Evolutionary conservation across 92 coral and sea anemone species (phyloP).

Genomic region (Blastomussa wellsi): DNA sequence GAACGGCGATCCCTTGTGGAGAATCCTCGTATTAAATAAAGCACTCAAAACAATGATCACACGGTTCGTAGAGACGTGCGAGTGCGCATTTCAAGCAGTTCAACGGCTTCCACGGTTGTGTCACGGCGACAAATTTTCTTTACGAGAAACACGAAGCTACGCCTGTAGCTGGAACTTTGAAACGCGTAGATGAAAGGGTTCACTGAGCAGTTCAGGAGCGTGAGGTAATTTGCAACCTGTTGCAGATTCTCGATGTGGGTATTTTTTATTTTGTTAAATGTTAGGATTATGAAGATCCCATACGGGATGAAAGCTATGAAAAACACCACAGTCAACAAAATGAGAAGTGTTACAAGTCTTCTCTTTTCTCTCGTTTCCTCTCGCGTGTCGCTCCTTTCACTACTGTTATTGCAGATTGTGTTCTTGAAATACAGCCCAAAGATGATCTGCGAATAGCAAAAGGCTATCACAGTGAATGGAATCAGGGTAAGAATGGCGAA

Average conservation of each 20-base stretch:
- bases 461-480: constrained; percentile 57
- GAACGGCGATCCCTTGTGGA: too few relatives aligned
- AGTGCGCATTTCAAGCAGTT: constrained; percentile 10
- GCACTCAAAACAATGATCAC: too few relatives aligned
- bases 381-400: constrained; percentile 16
- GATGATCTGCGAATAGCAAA: constrained; percentile 69
- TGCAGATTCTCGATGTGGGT: background rate
- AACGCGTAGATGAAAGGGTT: constrained; percentile 80
- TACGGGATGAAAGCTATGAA: constrained; percentile 62
- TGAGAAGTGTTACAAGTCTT: constrained; percentile 48
- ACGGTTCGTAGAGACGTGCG: background rate
- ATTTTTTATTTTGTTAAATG: background rate
- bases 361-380: constrained; percentile 52
- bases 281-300: constrained; percentile 38
- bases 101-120: constrained; percentile 9
- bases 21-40: too few relatives aligned
- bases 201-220: constrained; percentile 59
- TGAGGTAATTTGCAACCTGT: constrained; percentile 31
- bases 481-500: constrained; percentile 48
- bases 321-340: constrained; percentile 47
- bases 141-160: constrained; percentile 38
- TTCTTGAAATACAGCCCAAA: constrained; percentile 74
- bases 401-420: constrained; percentile 56
- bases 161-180: constrained; percentile 75
- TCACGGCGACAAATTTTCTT: constrained; percentile 32